A percentile compares a stretch with the other conserved stretches of the same genome.
phyloP scores from a whole-genome alignment of 2,888 invertebrate species.

The Acanthosepion pharaonis region DNA sequence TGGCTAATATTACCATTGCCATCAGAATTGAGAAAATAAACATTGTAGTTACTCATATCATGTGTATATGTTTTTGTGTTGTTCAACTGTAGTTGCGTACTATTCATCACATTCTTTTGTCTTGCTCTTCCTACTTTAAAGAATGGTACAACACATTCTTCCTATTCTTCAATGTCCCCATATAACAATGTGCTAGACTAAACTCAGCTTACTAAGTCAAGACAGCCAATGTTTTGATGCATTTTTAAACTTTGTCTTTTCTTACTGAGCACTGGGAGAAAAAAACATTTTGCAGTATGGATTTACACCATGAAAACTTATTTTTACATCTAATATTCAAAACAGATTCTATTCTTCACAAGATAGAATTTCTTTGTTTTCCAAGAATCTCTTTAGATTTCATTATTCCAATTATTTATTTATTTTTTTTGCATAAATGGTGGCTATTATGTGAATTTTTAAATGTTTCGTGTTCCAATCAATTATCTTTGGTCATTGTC shows the following conservation, averaged over 20 bases:
- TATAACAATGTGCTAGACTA: too few species aligned
- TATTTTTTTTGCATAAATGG: not conserved
- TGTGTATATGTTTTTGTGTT: too few species aligned
- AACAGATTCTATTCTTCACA: not conserved
- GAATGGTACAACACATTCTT: too few species aligned
- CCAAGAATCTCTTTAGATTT: not conserved
- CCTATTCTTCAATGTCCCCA: too few species aligned
- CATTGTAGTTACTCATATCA: too few species aligned
- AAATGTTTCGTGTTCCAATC: not conserved
- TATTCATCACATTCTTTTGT: too few species aligned
- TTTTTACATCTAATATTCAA: not conserved
- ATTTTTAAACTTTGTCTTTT: not conserved
- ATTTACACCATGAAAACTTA: not conserved
- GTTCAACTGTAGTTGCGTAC: too few species aligned
- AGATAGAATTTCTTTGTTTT: not conserved
- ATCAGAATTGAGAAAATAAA: too few species aligned
- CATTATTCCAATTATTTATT: not conserved
- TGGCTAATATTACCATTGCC: too few species aligned
- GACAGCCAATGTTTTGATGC: not conserved
- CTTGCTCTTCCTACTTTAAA: too few species aligned
- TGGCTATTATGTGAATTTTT: not conserved
- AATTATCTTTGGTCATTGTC: not conserved
- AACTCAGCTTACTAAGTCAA: not conserved
- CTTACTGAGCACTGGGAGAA: not conserved
- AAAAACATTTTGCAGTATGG: not conserved